Percentiles rank a stretch among this genome's conserved stretches.
Evolutionary conservation across 2,113 vertebrate genomes (phyloP).

Genomic region (Eudyptes chrysolophus): DNA sequence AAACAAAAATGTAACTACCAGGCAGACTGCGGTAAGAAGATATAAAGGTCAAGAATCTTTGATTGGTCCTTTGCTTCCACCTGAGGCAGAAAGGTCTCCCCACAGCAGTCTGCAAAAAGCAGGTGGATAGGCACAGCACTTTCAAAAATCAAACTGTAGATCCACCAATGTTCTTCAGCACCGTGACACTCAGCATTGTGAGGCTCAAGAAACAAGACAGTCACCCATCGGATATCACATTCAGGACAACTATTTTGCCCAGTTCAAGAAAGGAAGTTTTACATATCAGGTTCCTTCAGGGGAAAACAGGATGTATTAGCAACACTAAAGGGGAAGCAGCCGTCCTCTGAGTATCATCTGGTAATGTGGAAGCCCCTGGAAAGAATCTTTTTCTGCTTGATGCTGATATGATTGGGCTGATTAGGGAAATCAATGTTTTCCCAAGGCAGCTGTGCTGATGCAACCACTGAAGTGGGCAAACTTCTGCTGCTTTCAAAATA

Average conservation of each 20-base stretch:
- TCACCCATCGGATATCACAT: background rate
- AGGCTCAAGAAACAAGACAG: background rate
- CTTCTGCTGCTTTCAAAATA: background rate
- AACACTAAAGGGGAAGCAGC: background rate
- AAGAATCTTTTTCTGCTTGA: background rate
- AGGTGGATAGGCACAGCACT: background rate
- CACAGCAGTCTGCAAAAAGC: background rate
- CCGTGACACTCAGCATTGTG: background rate
- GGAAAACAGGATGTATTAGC: background rate
- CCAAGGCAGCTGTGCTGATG: background rate
- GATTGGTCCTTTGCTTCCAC: background rate
- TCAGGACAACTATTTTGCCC: background rate
- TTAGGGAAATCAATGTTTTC: background rate
- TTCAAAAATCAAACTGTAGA: background rate
- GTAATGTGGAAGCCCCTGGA: background rate
- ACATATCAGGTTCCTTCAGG: background rate
- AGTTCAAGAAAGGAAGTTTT: background rate
- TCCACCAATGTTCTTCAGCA: background rate
- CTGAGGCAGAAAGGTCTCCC: background rate
- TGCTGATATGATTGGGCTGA: background rate
- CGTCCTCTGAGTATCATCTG: background rate
- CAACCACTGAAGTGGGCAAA: background rate
- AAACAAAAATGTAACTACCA: background rate
- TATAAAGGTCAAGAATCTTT: background rate
- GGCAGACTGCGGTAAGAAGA: background rate